Evolutionary conservation across 2,888 invertebrate species (phyloP).

Genomic region (Saturnia japonica): DNA sequence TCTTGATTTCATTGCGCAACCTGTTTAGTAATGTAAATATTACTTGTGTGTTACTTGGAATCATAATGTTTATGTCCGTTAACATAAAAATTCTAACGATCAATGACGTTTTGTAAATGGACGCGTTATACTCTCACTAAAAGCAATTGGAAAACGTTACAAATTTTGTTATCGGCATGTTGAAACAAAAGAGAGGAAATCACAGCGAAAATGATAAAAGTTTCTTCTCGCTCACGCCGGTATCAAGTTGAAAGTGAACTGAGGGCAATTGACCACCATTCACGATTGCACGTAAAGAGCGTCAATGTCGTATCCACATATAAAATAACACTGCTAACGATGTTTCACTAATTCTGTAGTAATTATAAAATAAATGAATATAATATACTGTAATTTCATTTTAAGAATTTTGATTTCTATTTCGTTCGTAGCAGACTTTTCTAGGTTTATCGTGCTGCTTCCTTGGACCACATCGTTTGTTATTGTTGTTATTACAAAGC

Average conservation of each 20-base stretch:
- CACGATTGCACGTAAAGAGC: too few relatives aligned
- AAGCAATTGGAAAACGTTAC: too few relatives aligned
- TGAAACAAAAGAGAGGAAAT: too few relatives aligned
- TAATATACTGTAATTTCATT: not conserved
- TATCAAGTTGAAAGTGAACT: too few relatives aligned
- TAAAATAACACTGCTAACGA: too few relatives aligned
- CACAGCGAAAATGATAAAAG: too few relatives aligned
- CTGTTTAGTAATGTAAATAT: constrained; percentile 16
- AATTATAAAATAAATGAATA: not conserved
- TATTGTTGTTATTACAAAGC: not conserved
- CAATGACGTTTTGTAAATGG: too few relatives aligned
- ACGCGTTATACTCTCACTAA: too few relatives aligned
- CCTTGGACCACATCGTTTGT: not conserved
- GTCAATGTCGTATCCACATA: too few relatives aligned
- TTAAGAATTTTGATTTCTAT: not conserved
- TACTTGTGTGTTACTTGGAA: not conserved
- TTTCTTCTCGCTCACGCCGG: too few relatives aligned
- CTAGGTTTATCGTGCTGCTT: not conserved
- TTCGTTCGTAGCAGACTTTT: not conserved
- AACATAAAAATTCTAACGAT: not conserved
- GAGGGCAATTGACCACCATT: too few relatives aligned
- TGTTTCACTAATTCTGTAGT: not conserved
- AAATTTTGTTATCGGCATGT: too few relatives aligned
- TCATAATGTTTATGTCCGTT: constrained; percentile 8
- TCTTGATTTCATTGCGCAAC: constrained; percentile 14